Evolutionary conservation across 2,797 vertebrate species (phyloP).

Genomic region (Oreochromis grahami): DNA sequence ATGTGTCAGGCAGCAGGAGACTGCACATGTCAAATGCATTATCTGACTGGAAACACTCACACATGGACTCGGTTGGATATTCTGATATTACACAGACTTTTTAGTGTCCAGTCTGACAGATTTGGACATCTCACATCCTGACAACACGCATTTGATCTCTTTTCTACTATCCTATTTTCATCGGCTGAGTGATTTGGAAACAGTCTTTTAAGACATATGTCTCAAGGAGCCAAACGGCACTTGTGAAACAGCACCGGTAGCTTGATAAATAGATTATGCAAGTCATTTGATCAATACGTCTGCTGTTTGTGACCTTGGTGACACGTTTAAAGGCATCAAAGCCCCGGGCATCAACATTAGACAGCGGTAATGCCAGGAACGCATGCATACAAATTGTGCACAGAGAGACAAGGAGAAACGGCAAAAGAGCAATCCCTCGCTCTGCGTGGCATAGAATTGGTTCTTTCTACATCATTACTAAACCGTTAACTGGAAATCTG

Average conservation of each 20-base stretch:
- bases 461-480: conserved; percentile 6
- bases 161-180: not conserved
- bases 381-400: not conserved
- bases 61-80: not conserved
- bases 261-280: not conserved
- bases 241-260: not conserved
- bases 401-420: not conserved
- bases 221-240: not conserved
- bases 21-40: not conserved
- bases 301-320: not conserved
- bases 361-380: not conserved
- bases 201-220: not conserved
- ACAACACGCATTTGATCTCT: not conserved
- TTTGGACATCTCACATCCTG: not conserved
- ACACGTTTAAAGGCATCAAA: not conserved
- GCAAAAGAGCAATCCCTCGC: not conserved
- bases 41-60: not conserved
- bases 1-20: not conserved
- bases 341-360: not conserved
- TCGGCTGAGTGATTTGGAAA: not conserved
- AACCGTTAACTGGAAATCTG: conserved; percentile 11
- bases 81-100: not conserved
- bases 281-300: not conserved
- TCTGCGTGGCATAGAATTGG: conserved; percentile 8
- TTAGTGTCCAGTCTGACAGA: not conserved